Evolutionary conservation across 2,797 vertebrate species (phyloP).

Genomic region (Takifugu ocellatus): DNA sequence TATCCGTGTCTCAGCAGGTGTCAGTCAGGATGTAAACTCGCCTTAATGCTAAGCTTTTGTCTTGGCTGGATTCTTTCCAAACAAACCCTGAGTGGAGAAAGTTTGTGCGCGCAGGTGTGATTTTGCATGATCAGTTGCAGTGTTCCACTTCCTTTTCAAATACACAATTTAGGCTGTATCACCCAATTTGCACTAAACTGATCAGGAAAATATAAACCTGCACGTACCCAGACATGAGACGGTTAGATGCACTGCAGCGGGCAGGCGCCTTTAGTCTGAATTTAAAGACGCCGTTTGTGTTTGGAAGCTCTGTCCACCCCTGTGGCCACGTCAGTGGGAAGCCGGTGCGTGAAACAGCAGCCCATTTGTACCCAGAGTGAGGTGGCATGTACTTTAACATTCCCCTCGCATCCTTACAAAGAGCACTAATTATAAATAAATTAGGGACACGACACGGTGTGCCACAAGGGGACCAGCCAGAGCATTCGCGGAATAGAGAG

Average conservation of each 20-base stretch:
- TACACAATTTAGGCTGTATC: slow-evolving; percentile 3
- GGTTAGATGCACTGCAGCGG: slow-evolving; percentile 1
- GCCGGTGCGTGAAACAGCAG: slow-evolving; percentile 54
- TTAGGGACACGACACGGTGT: slow-evolving; percentile 81
- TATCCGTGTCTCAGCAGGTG: slow-evolving; percentile 55
- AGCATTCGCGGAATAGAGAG: slow-evolving; percentile 74
- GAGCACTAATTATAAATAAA: slow-evolving; percentile 87
- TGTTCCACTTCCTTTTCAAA: slow-evolving; percentile 2
- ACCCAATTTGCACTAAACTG: background rate
- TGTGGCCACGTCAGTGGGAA: slow-evolving; percentile 56
- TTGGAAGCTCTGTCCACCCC: slow-evolving; percentile 47
- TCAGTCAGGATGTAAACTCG: slow-evolving; percentile 41
- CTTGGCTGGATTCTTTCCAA: slow-evolving; percentile 1
- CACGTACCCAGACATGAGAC: background rate
- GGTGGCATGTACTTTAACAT: slow-evolving; percentile 80
- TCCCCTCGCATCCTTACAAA: slow-evolving; percentile 80
- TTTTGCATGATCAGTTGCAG: background rate
- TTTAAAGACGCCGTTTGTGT: slow-evolving; percentile 35
- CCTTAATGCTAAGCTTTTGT: slow-evolving; percentile 17
- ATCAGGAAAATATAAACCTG: background rate
- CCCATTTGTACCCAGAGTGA: slow-evolving; percentile 81
- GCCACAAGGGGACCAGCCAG: slow-evolving; percentile 75
- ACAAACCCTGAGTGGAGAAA: background rate
- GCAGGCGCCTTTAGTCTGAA: slow-evolving; percentile 14
- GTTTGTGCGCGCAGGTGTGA: background rate